Base-by-base conservation (phyloP, 2,797 vertebrate species). In the Gymnocypris eckloni region DNA sequence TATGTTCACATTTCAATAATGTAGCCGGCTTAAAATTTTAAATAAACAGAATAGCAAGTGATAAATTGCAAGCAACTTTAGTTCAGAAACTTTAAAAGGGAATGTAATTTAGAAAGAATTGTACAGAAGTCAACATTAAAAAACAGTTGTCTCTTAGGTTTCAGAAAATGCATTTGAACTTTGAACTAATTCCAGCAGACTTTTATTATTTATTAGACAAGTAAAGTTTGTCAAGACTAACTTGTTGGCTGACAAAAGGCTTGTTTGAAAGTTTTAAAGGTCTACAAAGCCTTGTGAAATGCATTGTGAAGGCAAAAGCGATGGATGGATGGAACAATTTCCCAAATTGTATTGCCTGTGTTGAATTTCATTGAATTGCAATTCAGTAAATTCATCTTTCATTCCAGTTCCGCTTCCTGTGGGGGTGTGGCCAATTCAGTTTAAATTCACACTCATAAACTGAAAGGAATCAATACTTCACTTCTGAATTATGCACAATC, bases 1-100 rank as follows among this genome's bases (percentile, higher is more conserved):
- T 83, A 86, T 84, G 69, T 79, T 81, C 81, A 70, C 67, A 79
- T 85, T 87, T 87, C 52, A 86, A 88, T 86, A 86, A 87, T 88
- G 76, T 81, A 84, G 56, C 67, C 25, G 18, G 78, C 69, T 78
- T 88, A 48, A 69, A 82, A 84, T 81, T 84, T 86, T 81, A 82
- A 88, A 86, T 78, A 86, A 81, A 84, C 85, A 88, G 81, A 90
- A 88, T 79, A 86, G 41, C 25, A 81, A 81, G 77, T 56, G 75
- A 87, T 85, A 82, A 73, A 82, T 75, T 84, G 79, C 84, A 54
- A 52, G 59, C 80, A 86, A 66, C 75, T 79, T 72, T 12, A n/a
- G 15, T 18, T 20, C 64, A 41, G 45, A 77, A 64, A 72, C 45
- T 22, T 54, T 13, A 9, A 64, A 45, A 52, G 50, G 37, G 25